These are phyloP conservation scores for Ophion ventricosus DNA, from an alignment of 2,888 invertebrate genomes.

Conservation along the genomic window DNA sequence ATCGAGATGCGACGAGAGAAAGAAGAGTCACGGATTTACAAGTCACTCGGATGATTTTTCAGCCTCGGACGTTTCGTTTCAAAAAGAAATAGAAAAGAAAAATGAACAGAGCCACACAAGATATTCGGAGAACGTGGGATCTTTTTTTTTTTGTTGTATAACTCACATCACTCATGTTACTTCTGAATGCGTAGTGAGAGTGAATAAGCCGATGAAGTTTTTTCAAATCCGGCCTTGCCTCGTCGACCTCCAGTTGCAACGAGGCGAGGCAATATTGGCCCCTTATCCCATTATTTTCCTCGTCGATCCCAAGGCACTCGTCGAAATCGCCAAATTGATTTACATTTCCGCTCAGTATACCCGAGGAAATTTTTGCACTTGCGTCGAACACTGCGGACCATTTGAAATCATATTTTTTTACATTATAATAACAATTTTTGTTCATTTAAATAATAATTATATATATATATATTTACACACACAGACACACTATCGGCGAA, in stretches of 20 bases:
- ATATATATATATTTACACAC: neutral
- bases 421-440: neutral
- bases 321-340: conserved; percentile 90
- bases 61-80: neutral
- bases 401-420: neutral
- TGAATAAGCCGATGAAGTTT: conserved; percentile 85
- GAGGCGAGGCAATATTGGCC: conserved; percentile 88
- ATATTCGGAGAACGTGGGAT: neutral
- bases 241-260: conserved; percentile 85
- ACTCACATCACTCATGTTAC: conserved; percentile 88
- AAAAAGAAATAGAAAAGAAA: neutral
- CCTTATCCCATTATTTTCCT: conserved; percentile 82
- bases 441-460: neutral
- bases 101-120: neutral
- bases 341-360: conserved; percentile 88
- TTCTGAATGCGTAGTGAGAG: conserved; percentile 87
- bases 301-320: conserved; percentile 85
- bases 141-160: conserved; percentile 14
- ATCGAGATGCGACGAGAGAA: neutral
- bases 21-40: neutral
- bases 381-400: conserved; percentile 88
- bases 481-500: too few relatives aligned
- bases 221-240: conserved; percentile 83
- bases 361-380: conserved; percentile 89
- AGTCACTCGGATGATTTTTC: neutral